phyloP scores from a whole-genome alignment of 2,888 invertebrate species.

The Meganola albula region DNA sequence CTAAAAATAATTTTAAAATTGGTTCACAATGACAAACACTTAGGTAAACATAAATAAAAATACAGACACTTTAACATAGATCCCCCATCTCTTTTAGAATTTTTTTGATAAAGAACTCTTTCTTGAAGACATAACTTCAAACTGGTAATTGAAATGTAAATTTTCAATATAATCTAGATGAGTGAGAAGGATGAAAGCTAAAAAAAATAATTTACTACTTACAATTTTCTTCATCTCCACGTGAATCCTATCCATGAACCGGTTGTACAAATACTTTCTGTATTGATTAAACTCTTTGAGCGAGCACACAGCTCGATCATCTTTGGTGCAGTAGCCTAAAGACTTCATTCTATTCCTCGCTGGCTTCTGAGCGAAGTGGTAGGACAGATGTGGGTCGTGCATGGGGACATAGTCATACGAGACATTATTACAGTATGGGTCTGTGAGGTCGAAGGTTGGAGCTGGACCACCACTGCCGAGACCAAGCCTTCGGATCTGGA shows the following conservation, averaged over 20 bases:
- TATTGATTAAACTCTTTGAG: constrained; percentile 81
- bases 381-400: constrained; percentile 77
- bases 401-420: constrained; percentile 76
- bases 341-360: constrained; percentile 60
- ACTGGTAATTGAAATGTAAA: no score
- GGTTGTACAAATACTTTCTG: constrained; percentile 77
- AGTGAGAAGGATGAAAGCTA: no score
- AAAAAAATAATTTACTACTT: no score
- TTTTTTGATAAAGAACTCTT: no score
- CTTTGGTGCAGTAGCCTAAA: constrained; percentile 76
- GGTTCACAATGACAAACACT: no score
- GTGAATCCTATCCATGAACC: constrained; percentile 74
- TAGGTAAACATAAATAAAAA: no score
- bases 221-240: constrained; percentile 59
- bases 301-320: constrained; percentile 79
- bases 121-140: no score
- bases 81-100: no score
- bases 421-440: constrained; percentile 66
- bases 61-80: no score
- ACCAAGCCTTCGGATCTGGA: constrained; percentile 58
- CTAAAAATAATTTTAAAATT: no score
- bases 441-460: constrained; percentile 62
- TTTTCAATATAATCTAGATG: no score
- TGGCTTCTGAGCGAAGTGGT: constrained; percentile 64
- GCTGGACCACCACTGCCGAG: constrained; percentile 43